A percentile compares a stretch with the other conserved stretches of the same genome.
Conservation (phyloP, 2,797 vertebrate species). For the Lutjanus campechanus region DNA sequence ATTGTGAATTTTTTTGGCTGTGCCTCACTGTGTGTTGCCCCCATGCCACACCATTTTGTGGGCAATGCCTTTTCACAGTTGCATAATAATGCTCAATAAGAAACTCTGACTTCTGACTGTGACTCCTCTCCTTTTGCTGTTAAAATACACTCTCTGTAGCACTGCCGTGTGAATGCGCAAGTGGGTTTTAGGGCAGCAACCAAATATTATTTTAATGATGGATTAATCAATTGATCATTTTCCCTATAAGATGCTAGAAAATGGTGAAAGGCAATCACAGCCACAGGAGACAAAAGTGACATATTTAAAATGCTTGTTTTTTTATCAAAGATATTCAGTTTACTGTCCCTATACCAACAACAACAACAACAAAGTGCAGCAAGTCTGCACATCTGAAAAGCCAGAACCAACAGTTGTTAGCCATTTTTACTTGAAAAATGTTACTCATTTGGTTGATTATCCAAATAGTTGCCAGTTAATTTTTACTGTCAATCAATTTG, state of each 20-base stretch:
- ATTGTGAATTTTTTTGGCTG: slow-evolving; percentile 44
- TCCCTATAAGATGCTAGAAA: background rate
- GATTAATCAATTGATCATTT: background rate
- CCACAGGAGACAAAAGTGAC: too few species aligned
- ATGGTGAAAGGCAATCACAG: background rate
- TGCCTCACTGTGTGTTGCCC: slow-evolving; percentile 33
- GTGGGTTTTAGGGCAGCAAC: background rate
- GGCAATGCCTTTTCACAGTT: slow-evolving; percentile 39
- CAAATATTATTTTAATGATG: background rate
- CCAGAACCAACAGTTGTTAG: background rate
- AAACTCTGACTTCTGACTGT: slow-evolving; percentile 12
- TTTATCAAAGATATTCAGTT: background rate
- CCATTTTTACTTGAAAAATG: background rate
- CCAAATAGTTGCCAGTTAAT: background rate
- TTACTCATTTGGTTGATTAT: background rate
- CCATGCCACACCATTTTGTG: slow-evolving; percentile 32
- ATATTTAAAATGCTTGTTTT: background rate
- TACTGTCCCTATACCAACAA: background rate
- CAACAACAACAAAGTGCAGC: too few species aligned
- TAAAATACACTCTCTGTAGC: background rate
- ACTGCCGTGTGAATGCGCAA: background rate
- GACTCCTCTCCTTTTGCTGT: slow-evolving; percentile 3
- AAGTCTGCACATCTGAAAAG: background rate
- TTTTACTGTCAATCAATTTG: background rate
- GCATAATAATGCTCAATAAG: slow-evolving; percentile 40